Conservation (phyloP, 2,113 vertebrate genomes). For the Triplophysa rosa region DNA sequence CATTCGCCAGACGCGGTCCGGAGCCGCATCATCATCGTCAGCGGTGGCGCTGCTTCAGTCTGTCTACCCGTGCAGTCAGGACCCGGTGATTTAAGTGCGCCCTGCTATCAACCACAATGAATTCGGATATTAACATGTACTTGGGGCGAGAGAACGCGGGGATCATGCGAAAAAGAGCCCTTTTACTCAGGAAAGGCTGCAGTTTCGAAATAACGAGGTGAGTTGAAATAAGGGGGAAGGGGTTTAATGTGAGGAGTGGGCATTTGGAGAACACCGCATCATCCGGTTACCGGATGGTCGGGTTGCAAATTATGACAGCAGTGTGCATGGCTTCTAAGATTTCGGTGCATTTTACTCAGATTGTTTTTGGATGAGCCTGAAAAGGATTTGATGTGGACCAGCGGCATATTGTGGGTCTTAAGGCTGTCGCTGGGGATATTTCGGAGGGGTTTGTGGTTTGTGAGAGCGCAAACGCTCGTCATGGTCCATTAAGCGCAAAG, state of each 20-base stretch:
- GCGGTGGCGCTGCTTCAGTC: background rate
- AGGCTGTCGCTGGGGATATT: constrained; percentile 17
- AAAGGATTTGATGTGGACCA: constrained; percentile 11
- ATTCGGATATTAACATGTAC: constrained; percentile 80
- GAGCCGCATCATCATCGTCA: constrained; percentile 13
- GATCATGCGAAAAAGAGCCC: constrained; percentile 81
- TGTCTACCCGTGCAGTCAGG: constrained; percentile 38
- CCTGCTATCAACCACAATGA: constrained; percentile 68
- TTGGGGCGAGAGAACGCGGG: constrained; percentile 76
- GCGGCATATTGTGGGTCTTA: constrained; percentile 1
- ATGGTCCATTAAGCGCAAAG: constrained; percentile 5
- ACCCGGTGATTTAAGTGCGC: constrained; percentile 43
- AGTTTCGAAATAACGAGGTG: constrained; percentile 85
- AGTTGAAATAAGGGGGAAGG: constrained; percentile 38
- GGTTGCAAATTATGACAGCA: constrained; percentile 12
- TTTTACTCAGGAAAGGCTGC: constrained; percentile 81
- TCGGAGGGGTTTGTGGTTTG: background rate
- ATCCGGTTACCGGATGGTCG: constrained; percentile 30
- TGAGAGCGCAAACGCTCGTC: background rate
- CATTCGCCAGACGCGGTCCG: constrained; percentile 24
- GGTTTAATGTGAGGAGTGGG: constrained; percentile 26
- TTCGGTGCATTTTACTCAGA: background rate
- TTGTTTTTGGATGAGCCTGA: constrained; percentile 6
- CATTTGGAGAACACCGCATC: constrained; percentile 17
- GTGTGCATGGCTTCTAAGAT: background rate